phyloP scores from a whole-genome alignment of 2,888 invertebrate species.

The Leuctra nigra region DNA sequence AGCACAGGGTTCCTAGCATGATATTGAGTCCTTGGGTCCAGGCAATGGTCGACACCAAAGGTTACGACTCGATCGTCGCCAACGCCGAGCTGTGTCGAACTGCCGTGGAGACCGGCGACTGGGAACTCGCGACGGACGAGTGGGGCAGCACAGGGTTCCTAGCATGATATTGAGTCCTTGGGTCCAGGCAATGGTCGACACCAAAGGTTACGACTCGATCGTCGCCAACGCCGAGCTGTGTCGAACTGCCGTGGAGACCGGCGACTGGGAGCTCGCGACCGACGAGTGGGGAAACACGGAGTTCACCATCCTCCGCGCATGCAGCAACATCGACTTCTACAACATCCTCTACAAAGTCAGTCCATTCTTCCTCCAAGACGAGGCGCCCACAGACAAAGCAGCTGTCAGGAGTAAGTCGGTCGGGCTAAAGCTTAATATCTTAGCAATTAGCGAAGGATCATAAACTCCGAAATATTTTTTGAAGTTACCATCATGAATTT shows the following conservation, averaged over 20 bases:
- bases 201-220: constrained; percentile 53
- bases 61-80: constrained; percentile 51
- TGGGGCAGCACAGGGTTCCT: no score
- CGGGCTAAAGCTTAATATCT: no score
- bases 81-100: constrained; percentile 50
- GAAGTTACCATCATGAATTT: no score
- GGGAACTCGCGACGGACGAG: constrained; percentile 51
- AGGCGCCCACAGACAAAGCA: no score
- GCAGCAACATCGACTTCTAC: constrained; percentile 69
- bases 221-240: constrained; percentile 50
- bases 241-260: constrained; percentile 47
- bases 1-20: no score
- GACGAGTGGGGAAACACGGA: constrained; percentile 59
- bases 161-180: no score
- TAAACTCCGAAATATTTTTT: no score
- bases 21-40: no score
- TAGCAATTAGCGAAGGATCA: no score
- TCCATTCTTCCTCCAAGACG: background rate
- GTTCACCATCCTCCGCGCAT: constrained; percentile 50
- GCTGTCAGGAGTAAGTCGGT: no score
- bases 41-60: constrained; percentile 63
- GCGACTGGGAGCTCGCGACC: constrained; percentile 54
- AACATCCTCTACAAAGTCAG: constrained; percentile 57
- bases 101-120: constrained; percentile 49
- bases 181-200: constrained; percentile 58